Evolutionary conservation across 2,888 invertebrate species (phyloP), one percentile per base, ranked within the genome.

Genomic region (Parnassius mnemosyne): DNA sequence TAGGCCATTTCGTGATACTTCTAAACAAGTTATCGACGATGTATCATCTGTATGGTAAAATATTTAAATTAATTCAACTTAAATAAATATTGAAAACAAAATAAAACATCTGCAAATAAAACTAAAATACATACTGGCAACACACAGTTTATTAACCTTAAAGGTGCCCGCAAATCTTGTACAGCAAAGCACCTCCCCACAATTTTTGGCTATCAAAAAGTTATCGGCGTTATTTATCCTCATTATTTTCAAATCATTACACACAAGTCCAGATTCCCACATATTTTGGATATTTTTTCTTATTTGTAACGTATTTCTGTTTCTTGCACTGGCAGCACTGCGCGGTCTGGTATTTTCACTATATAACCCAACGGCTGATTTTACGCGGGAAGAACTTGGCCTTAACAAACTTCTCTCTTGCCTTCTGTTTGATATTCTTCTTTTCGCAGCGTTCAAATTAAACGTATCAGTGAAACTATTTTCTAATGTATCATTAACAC

Each of bases 131-230:
- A 85, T 71, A 91, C 89, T 76, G 63, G 85, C 67, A 69, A 89
- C 77, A 70, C 69, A 69, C 53, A 87, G 72, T 16, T 72, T 77
- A 10, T 78, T 77, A 0, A 87, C 67, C 72, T 78, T 84, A 10
- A 85, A 69, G 3, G 65, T 73, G 1, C 87, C 86, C 2, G 79
- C 71, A 52, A 68, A 75, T 53, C 77, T 79, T 11, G 69, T 81
- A 69, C 86, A 89, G 53, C 79, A 79, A 25, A 89, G 64, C 0
- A 89, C 87, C 68, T 89, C 88, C 0, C 91, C 90, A 57, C 77
- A 75, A 67, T 87, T 87, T 67, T 83, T 88, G 0, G 82, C 88
- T 16, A 89, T 72, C 66, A 91, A 80, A 78, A 79, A 86, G 68
- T 74, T 71, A 68, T 85, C 81, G 2, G 69, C 66, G 66, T 77